Conservation (phyloP, 2,888 invertebrate genomes). For the Hemaris fuciformis region DNA sequence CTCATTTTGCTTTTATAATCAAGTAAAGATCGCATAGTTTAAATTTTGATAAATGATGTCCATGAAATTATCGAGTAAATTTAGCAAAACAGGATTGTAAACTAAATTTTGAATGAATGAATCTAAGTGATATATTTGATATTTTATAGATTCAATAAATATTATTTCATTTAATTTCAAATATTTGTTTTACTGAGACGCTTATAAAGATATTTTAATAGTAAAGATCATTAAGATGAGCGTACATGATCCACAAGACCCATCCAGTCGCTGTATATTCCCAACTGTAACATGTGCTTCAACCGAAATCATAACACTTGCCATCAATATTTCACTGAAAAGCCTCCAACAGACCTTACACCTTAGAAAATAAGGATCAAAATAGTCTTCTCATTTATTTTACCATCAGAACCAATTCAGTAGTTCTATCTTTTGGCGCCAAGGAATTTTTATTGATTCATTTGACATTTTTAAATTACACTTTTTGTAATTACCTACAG, state of each 20-base stretch:
- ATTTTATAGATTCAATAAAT: too few species aligned
- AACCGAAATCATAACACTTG: neutral
- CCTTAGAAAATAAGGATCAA: conserved; percentile 10
- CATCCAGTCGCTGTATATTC: neutral
- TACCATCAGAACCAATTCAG: neutral
- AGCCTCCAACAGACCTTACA: neutral
- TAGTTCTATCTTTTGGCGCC: conserved; percentile 62
- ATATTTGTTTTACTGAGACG: neutral
- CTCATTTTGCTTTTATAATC: too few species aligned
- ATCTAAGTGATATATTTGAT: too few species aligned
- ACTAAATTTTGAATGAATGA: too few species aligned
- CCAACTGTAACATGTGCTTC: conserved; percentile 18
- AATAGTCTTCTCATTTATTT: conserved; percentile 5
- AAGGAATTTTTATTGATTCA: conserved; percentile 47
- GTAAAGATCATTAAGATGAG: neutral
- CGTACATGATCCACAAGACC: neutral
- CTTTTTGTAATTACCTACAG: neutral
- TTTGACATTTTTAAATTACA: conserved; percentile 31
- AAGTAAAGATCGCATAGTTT: too few species aligned
- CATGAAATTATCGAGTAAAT: too few species aligned
- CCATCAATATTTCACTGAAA: neutral
- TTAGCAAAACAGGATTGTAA: too few species aligned
- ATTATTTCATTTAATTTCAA: neutral
- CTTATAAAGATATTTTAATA: neutral
- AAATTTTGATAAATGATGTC: too few species aligned